phyloP scores from a whole-genome alignment of 2,888 invertebrate genomes.

The Boloria euphrosyne region DNA sequence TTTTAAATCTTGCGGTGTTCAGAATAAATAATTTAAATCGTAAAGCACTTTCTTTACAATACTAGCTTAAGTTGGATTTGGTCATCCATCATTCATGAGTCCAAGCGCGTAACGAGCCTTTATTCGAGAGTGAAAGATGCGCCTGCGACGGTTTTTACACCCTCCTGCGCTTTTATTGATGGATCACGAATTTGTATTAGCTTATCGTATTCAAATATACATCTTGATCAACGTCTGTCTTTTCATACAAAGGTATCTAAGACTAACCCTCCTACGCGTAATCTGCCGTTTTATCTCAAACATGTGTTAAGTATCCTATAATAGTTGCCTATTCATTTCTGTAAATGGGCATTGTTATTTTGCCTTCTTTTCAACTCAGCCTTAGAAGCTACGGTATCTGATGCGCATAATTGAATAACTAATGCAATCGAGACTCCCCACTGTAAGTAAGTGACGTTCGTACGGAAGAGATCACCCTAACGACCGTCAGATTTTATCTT shows the following conservation, averaged over 20 bases:
- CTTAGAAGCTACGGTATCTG: conserved; percentile 58
- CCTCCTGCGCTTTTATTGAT: conserved; percentile 57
- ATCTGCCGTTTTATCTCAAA: conserved; percentile 38
- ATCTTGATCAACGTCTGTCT: conserved; percentile 53
- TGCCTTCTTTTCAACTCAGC: conserved; percentile 55
- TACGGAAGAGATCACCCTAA: conserved; percentile 61
- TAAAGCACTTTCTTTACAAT: conserved; percentile 22
- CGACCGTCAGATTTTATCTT: conserved; percentile 74
- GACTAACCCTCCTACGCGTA: conserved; percentile 39
- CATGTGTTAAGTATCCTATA: conserved; percentile 42
- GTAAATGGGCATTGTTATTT: conserved; percentile 60
- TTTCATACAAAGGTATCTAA: conserved; percentile 46
- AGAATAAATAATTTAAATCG: conserved; percentile 46
- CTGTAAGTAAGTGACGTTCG: conserved; percentile 53
- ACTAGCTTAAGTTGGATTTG: conserved; percentile 66
- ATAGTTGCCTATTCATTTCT: conserved; percentile 45
- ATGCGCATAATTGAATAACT: conserved; percentile 78
- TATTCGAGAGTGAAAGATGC: conserved; percentile 64
- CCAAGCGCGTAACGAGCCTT: conserved; percentile 77
- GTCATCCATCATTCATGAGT: conserved; percentile 75
- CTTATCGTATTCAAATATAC: conserved; percentile 52
- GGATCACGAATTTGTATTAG: conserved; percentile 68
- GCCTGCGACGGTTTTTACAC: conserved; percentile 65
- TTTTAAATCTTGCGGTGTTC: conserved; percentile 48
- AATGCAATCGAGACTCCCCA: conserved; percentile 59